Conservation (phyloP, 2,113 vertebrate species). For the Lichenostomus cassidix region DNA sequence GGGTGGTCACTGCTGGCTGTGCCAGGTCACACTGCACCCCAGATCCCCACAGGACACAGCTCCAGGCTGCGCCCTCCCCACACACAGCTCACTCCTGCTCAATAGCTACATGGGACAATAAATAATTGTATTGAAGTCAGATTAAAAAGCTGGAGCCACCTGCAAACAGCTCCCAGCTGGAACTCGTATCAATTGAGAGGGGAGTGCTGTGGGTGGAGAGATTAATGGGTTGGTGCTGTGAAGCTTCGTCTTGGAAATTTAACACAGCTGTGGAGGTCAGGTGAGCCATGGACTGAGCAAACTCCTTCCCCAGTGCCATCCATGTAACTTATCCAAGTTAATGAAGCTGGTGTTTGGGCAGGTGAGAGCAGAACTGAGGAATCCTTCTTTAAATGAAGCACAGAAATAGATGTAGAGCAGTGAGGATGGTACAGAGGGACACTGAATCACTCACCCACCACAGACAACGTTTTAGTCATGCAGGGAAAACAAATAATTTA, state of each 20-base stretch:
- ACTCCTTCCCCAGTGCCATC: not conserved
- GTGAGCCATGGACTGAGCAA: not conserved
- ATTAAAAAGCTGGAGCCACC: not conserved
- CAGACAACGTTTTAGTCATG: slow-evolving; percentile 59
- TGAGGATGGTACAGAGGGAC: not conserved
- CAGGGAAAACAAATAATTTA: slow-evolving; percentile 72
- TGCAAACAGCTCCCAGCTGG: not conserved
- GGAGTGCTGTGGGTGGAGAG: rapidly evolving
- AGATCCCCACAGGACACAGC: rapidly evolving
- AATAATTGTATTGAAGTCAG: not conserved
- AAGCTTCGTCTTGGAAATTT: not conserved
- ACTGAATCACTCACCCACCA: not conserved
- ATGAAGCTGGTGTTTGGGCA: not conserved
- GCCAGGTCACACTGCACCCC: not conserved
- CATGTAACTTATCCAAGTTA: not conserved
- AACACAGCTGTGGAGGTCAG: not conserved
- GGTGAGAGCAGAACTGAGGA: not conserved
- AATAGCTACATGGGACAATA: not conserved
- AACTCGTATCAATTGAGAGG: not conserved
- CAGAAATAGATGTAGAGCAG: not conserved
- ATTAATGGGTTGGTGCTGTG: not conserved
- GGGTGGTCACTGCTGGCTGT: not conserved
- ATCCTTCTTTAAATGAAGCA: not conserved
- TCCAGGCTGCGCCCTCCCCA: not conserved
- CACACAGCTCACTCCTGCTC: rapidly evolving